Percentiles rank a stretch among this genome's conserved stretches.
Conservation (phyloP, 2,113 vertebrate genomes). For the Sapayoa aenigma region DNA sequence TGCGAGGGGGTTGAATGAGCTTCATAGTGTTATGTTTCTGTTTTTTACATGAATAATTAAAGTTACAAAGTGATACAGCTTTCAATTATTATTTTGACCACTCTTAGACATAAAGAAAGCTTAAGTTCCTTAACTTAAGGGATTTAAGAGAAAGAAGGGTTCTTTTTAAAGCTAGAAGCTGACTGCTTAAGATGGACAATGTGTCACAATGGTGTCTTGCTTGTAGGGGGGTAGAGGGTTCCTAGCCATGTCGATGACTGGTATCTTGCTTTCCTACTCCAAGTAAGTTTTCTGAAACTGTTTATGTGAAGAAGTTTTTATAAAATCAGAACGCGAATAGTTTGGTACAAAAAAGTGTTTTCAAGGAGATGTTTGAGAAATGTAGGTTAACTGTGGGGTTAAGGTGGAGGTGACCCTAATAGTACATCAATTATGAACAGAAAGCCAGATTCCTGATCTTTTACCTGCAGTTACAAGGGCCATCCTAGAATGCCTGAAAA, state of each 20-base stretch:
- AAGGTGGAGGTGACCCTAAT: neutral
- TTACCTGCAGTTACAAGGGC: neutral
- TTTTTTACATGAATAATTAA: neutral
- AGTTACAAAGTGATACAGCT: neutral
- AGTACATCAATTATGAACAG: neutral
- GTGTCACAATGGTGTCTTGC: neutral
- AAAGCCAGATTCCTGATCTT: neutral
- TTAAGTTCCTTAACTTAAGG: neutral
- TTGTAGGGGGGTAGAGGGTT: neutral
- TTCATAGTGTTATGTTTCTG: neutral
- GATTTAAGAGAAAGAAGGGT: neutral
- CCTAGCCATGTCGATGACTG: neutral
- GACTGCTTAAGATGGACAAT: neutral
- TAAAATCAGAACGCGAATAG: neutral
- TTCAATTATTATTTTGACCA: neutral
- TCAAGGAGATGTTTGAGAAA: neutral
- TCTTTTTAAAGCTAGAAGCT: neutral
- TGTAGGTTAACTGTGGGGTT: neutral
- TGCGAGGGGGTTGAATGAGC: neutral
- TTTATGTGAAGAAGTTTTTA: neutral
- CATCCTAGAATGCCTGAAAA: neutral
- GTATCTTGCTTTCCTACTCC: neutral
- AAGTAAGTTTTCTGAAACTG: neutral
- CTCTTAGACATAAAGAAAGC: neutral
- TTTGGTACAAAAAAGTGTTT: neutral